Conservation (phyloP, 1,140 invertebrate species). For the Calliphora vicina region DNA sequence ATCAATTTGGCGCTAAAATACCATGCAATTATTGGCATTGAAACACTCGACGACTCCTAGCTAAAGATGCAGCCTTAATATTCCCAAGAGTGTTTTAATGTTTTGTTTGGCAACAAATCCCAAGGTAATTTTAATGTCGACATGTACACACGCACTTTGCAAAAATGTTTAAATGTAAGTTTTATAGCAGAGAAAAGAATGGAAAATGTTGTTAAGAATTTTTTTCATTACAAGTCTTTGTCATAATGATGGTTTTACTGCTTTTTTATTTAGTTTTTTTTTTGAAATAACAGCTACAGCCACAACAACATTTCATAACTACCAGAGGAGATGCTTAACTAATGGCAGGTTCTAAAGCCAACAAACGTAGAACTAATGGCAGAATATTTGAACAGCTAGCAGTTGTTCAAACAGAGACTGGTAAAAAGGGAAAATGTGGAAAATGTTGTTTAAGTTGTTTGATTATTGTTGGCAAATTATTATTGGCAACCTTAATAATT, state of each 20-base stretch:
- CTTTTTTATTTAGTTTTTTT: too few relatives aligned
- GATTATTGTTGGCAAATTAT: not conserved
- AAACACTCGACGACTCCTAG: not conserved
- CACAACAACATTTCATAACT: too few relatives aligned
- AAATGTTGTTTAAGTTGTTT: not conserved
- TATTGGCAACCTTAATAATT: not conserved
- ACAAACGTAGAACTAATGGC: too few relatives aligned
- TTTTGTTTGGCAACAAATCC: not conserved
- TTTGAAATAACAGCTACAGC: not conserved
- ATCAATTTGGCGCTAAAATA: slow-evolving; percentile 31
- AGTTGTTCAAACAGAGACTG: too few relatives aligned
- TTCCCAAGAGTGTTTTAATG: not conserved
- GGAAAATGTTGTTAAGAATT: not conserved
- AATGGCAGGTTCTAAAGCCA: not conserved
- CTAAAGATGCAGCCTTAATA: too few relatives aligned
- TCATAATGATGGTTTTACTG: not conserved
- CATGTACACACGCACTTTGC: slow-evolving; percentile 18
- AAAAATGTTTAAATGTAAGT: not conserved
- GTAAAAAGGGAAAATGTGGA: too few relatives aligned
- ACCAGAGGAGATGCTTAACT: not conserved
- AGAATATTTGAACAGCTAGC: too few relatives aligned
- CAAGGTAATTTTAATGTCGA: slow-evolving; percentile 5
- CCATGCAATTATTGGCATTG: not conserved
- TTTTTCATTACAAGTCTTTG: not conserved
- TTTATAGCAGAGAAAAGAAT: too few relatives aligned